Conservation (phyloP, 2,888 invertebrate genomes). For the Heliconius charithonia region DNA sequence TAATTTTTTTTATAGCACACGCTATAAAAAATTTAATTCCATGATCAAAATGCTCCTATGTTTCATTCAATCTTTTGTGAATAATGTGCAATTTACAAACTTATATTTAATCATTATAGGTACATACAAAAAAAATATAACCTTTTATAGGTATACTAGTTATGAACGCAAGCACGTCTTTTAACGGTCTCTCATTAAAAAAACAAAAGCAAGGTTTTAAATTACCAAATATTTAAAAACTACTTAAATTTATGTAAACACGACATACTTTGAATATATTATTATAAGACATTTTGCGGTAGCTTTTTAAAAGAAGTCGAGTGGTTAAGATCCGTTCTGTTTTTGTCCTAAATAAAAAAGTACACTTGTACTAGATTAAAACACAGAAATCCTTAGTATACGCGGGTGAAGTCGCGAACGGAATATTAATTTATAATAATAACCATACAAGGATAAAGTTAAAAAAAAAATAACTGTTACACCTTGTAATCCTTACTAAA, state of each 20-base stretch:
- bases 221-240: slow-evolving; percentile 12
- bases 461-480: neutral
- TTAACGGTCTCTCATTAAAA: neutral
- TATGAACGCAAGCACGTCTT: neutral
- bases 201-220: neutral
- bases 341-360: no score
- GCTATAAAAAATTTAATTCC: no score
- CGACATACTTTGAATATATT: slow-evolving; percentile 12
- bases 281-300: neutral
- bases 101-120: neutral
- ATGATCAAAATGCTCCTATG: no score
- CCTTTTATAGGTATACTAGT: neutral
- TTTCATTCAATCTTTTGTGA: no score
- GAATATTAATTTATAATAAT: slow-evolving; percentile 5
- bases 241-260: neutral
- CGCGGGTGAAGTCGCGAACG: neutral
- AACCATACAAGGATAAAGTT: neutral
- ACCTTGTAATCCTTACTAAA: neutral
- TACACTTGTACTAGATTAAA: no score
- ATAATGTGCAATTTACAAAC: neutral
- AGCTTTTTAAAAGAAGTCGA: neutral
- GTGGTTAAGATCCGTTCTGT: neutral
- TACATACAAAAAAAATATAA: neutral
- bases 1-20: no score
- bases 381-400: neutral